A percentile compares a stretch with the other conserved stretches of the same genome.
These are phyloP conservation scores for Calliscelio sp. DNA, from an alignment of 2,888 invertebrate genomes.

Conservation along the genomic window DNA sequence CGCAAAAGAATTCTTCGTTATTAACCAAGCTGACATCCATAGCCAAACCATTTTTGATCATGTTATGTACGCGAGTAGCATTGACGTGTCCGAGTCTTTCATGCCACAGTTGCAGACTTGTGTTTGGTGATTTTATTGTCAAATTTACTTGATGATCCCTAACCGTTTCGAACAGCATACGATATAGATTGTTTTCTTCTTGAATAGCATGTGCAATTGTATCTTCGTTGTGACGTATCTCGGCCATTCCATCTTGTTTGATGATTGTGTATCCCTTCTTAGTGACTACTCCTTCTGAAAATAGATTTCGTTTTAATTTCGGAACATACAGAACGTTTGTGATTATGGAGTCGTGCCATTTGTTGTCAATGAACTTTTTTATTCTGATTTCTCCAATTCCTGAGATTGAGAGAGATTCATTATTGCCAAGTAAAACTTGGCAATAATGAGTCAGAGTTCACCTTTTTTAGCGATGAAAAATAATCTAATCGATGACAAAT, in stretches of 20 bases:
- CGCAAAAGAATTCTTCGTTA: slow-evolving; percentile 2
- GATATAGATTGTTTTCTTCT: slow-evolving; percentile 46
- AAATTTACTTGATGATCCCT: slow-evolving; percentile 22
- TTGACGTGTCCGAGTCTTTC: slow-evolving; percentile 67
- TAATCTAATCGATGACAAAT: background rate
- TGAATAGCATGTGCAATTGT: background rate
- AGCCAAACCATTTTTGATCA: background rate
- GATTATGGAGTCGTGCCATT: slow-evolving; percentile 57
- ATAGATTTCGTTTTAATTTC: slow-evolving; percentile 56
- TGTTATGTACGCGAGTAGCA: slow-evolving; percentile 15
- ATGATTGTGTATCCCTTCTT: background rate
- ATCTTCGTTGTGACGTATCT: background rate
- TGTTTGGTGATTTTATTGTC: slow-evolving; percentile 9
- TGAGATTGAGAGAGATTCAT: slow-evolving; percentile 23
- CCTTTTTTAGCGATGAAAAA: no score
- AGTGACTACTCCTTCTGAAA: slow-evolving; percentile 60
- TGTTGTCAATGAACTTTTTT: slow-evolving; percentile 1
- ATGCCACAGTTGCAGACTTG: slow-evolving; percentile 62
- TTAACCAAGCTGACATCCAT: background rate
- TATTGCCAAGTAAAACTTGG: slow-evolving; percentile 55
- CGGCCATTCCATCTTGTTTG: no score
- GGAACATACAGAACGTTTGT: slow-evolving; percentile 61
- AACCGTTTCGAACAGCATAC: slow-evolving; percentile 48
- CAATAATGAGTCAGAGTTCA: no score
- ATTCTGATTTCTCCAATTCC: slow-evolving; percentile 32